Evolutionary conservation across 2,113 vertebrate genomes (phyloP).

Genomic region (Sylvilagus bachmani): DNA sequence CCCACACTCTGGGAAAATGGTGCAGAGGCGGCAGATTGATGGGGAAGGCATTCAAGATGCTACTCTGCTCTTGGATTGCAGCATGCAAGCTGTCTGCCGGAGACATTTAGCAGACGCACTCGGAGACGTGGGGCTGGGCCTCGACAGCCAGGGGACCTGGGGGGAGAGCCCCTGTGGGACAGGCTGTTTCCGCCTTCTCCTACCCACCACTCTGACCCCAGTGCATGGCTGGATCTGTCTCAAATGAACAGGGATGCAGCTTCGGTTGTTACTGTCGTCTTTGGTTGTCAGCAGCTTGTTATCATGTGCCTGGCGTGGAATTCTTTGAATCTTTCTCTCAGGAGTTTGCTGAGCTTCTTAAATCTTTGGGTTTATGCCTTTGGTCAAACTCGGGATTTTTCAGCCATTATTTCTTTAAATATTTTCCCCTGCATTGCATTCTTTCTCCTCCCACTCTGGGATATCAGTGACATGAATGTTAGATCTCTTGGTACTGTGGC

Average conservation of each 20-base stretch:
- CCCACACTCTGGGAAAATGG: conserved; percentile 44
- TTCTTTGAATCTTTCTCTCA: conserved; percentile 31
- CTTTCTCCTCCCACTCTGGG: background rate
- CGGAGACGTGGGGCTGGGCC: background rate
- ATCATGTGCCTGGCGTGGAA: background rate
- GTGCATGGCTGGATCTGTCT: background rate
- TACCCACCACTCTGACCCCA: background rate
- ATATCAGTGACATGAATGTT: background rate
- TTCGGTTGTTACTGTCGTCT: background rate
- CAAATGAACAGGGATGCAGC: background rate
- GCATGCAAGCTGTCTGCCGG: conserved; percentile 1
- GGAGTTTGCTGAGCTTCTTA: background rate
- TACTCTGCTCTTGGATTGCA: conserved; percentile 47
- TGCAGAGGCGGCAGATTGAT: conserved; percentile 61
- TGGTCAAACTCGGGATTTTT: background rate
- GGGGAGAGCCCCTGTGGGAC: background rate
- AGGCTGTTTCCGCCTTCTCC: background rate
- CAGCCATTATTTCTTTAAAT: background rate
- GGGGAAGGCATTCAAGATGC: conserved; percentile 17
- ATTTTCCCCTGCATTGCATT: background rate
- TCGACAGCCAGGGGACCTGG: background rate
- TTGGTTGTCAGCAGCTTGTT: conserved; percentile 8
- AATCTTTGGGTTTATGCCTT: background rate
- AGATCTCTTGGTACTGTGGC: background rate
- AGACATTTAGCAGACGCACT: conserved; percentile 55